A percentile compares a stretch with the other conserved stretches of the same genome.
phyloP scores from a whole-genome alignment of 1,140 invertebrate genomes.

The Drosophila equinoxialis region DNA sequence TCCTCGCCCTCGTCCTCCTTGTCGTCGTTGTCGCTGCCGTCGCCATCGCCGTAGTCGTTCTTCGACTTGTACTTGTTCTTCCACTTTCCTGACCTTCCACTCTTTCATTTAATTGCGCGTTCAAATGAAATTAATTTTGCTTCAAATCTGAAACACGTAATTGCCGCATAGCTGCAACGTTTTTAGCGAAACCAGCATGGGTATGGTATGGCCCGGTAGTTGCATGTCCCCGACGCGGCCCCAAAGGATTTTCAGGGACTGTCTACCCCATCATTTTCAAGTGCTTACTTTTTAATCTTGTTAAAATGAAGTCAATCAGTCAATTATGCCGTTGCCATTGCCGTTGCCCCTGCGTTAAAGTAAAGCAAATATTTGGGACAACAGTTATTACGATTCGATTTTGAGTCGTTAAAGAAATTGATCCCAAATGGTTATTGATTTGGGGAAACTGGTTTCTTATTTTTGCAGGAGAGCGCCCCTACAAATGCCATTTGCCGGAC shows the following conservation, averaged over 20 bases:
- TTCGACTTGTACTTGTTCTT: slow-evolving; percentile 11
- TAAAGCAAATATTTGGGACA: background rate
- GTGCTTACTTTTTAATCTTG: slow-evolving; percentile 49
- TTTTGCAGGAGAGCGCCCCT: slow-evolving; percentile 95
- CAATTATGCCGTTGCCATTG: slow-evolving; percentile 39
- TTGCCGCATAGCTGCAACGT: slow-evolving; percentile 37
- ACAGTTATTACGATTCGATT: background rate
- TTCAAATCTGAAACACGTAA: slow-evolving; percentile 48
- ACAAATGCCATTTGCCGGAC: slow-evolving; percentile 97
- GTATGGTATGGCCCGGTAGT: background rate
- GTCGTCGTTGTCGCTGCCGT: background rate
- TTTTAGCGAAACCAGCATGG: slow-evolving; percentile 2
- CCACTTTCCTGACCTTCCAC: slow-evolving; percentile 44
- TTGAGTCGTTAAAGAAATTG: background rate
- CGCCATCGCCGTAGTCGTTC: background rate
- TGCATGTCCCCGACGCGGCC: slow-evolving; percentile 19
- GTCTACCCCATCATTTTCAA: slow-evolving; percentile 36
- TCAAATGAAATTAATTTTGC: slow-evolving; percentile 76
- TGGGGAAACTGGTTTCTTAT: too few relatives aligned
- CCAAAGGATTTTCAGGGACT: slow-evolving; percentile 10
- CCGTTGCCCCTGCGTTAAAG: slow-evolving; percentile 1
- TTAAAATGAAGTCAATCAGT: slow-evolving; percentile 65
- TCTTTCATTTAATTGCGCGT: slow-evolving; percentile 71
- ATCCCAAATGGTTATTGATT: background rate
- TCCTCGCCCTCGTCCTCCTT: slow-evolving; percentile 2